Evolutionary conservation across 2,113 vertebrate genomes (phyloP).

Genomic region (Petaurus breviceps): DNA sequence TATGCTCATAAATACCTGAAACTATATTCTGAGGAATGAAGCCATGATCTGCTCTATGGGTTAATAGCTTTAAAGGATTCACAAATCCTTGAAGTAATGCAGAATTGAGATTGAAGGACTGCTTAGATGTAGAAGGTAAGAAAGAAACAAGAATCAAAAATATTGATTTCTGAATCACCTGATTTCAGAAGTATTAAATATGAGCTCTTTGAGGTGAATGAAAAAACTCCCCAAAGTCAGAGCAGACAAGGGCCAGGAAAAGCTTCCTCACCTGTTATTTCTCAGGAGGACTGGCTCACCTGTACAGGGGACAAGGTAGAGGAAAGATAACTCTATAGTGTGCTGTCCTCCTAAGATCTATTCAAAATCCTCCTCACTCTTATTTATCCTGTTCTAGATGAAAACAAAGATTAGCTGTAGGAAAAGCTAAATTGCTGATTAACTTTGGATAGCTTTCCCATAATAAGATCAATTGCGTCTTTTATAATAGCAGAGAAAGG

Average conservation of each 20-base stretch:
- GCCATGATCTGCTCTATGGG: background rate
- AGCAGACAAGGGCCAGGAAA: background rate
- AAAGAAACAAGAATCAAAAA: background rate
- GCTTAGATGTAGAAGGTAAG: background rate
- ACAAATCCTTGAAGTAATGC: background rate
- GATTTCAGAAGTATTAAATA: background rate
- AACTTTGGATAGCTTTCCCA: background rate
- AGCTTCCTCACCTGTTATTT: background rate
- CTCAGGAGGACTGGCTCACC: background rate
- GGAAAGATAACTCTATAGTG: background rate
- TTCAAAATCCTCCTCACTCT: background rate
- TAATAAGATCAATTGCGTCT: background rate
- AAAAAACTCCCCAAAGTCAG: background rate
- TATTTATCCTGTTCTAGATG: background rate
- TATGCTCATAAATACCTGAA: background rate
- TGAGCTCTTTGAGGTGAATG: background rate
- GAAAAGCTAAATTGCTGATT: background rate
- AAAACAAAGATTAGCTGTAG: background rate
- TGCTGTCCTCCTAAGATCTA: background rate
- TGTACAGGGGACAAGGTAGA: background rate
- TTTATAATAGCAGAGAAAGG: background rate
- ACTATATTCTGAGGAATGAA: background rate
- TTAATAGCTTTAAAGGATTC: background rate
- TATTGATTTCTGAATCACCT: background rate
- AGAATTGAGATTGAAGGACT: background rate